phyloP scores from a whole-genome alignment of 1,140 invertebrate species.

The Saxidomus purpurata region DNA sequence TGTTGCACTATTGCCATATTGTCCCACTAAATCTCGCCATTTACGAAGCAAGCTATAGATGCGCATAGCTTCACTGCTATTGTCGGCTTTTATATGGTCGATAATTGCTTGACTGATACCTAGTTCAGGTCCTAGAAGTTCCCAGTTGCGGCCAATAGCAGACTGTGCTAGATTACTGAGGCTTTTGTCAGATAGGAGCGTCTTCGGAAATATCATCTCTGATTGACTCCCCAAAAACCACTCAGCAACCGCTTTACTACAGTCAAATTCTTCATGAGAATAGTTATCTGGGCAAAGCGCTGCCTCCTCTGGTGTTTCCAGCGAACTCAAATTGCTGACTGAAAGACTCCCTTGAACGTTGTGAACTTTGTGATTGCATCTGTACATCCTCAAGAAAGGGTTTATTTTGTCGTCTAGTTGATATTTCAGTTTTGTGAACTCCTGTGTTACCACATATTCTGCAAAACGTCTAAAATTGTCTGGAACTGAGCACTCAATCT shows the following conservation, averaged over 20 bases:
- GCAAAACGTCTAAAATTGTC: background rate
- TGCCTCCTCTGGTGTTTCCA: background rate
- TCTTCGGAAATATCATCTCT: background rate
- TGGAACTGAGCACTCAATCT: background rate
- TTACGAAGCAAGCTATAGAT: background rate
- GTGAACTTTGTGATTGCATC: background rate
- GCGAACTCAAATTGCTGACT: background rate
- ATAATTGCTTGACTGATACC: background rate
- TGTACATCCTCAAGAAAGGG: background rate
- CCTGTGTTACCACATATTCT: background rate
- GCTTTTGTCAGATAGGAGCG: background rate
- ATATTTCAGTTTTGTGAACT: background rate
- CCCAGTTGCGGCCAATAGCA: background rate
- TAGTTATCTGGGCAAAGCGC: background rate
- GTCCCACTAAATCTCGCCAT: background rate
- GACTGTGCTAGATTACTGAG: background rate
- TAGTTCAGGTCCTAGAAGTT: background rate
- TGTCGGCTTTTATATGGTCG: background rate
- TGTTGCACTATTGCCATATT: background rate
- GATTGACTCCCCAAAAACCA: background rate
- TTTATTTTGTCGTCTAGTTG: background rate
- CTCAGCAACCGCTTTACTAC: background rate
- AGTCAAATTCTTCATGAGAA: background rate
- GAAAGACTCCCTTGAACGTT: background rate
- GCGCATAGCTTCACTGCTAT: background rate